Conservation (phyloP, 2,113 vertebrate species). For the Sceloporus tristichus region DNA sequence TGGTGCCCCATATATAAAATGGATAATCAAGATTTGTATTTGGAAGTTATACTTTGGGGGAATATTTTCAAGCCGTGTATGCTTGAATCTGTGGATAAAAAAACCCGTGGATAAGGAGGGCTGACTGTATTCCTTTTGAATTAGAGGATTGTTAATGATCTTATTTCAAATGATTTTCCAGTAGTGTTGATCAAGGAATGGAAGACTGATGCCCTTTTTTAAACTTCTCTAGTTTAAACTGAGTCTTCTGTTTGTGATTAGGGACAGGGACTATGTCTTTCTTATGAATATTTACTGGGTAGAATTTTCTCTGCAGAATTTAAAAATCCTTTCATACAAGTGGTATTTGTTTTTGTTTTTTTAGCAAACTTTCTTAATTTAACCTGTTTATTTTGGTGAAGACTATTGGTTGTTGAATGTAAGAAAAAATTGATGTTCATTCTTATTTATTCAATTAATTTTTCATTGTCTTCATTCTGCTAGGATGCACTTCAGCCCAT, state of each 20-base stretch:
- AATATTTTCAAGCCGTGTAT: no score
- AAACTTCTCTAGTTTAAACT: neutral
- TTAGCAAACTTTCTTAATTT: neutral
- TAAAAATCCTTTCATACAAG: neutral
- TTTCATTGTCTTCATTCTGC: neutral
- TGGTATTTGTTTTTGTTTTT: neutral
- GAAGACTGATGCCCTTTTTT: neutral
- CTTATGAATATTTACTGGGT: neutral
- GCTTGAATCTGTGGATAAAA: no score
- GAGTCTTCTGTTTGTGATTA: neutral
- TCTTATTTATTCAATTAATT: neutral
- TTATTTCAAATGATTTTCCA: no score
- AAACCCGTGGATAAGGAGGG: no score
- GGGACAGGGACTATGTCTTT: neutral
- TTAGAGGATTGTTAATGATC: neutral
- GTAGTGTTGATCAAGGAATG: neutral
- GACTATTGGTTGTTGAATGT: neutral
- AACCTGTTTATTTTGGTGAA: neutral
- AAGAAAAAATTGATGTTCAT: neutral
- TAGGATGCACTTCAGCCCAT: neutral
- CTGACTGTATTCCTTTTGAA: neutral
- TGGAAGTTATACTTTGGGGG: no score
- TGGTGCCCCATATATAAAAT: no score
- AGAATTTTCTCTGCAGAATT: neutral
- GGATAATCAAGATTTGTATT: no score